Conservation (phyloP, 2,113 vertebrate genomes). For the Hiodon tergisus region DNA sequence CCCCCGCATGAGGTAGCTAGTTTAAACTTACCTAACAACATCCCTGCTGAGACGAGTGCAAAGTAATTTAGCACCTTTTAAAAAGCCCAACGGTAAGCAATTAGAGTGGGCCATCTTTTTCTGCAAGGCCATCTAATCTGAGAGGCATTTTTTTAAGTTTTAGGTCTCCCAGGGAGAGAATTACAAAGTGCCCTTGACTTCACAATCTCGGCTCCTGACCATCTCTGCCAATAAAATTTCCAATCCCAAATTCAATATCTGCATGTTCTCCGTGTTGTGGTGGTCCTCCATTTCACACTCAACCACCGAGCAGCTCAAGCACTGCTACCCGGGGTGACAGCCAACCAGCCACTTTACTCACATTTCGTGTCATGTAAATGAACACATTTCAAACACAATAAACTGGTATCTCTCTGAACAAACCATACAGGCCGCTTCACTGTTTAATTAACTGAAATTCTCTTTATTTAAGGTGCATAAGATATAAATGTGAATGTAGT, state of each 20-base stretch:
- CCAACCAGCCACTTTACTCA: no score
- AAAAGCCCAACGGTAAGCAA: neutral
- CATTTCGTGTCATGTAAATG: no score
- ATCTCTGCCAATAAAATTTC: neutral
- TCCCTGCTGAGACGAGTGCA: neutral
- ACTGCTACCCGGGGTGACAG: neutral
- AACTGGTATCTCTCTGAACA: no score
- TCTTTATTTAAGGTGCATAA: neutral
- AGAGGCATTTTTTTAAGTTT: neutral
- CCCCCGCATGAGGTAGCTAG: no score
- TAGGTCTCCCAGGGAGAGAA: neutral
- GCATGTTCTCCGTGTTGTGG: neutral
- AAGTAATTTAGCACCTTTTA: neutral
- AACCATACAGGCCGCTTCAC: no score
- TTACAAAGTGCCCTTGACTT: neutral
- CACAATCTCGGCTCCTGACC: neutral
- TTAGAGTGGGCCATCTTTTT: neutral
- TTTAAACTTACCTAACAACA: neutral
- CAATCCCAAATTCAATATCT: neutral
- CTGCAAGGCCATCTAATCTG: neutral
- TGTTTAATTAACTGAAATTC: neutral
- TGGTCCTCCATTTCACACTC: neutral
- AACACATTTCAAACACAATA: no score
- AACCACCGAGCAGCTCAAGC: neutral
- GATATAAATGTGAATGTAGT: neutral